Evolutionary conservation across 2,888 invertebrate species (phyloP), one percentile per base, ranked within the genome.

Genomic region (Oscheius onirici): DNA sequence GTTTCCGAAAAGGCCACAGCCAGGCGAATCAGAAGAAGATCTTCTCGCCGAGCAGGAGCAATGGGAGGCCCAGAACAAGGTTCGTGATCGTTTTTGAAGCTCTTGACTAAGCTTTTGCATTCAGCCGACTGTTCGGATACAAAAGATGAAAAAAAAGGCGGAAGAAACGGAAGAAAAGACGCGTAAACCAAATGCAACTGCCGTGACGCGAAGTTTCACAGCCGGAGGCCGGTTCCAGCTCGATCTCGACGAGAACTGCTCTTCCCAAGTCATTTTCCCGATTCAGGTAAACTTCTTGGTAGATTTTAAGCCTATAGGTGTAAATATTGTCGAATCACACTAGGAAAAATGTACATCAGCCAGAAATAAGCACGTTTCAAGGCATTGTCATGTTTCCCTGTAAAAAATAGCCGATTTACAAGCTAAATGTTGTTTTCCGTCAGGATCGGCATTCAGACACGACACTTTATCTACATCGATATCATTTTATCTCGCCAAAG

Each of bases 21-120:
- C 66, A 22, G 71, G 55, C 2, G 82, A 82, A 41, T 71, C 74
- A 8, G 82, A 82, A 55, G 82, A 79, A 2, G 82, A 82, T 61
- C 55, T 82, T 17, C 68, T 76, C 8, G 20, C 58, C 24, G 69
- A 78, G 72, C 80, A 82, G 43, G 69, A 71, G 24, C 71, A 75
- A 34, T 82, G 74, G 73, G 28, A 70, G 17, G 22, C 46, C 10
- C 28, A 66, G 22, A 34, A 49, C 58, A 54, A 49, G 52, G 60
- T 60, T 13, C 44, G 43, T 2, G 11, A 20, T 17, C 54, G n/a
- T 66, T 54, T 52, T 34, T 34, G 34, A 6, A 34, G 8, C 34
- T 34, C 3, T 34, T 34, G 3, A 6, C 8, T 34, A 6, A 34
- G 8, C 8, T 34, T 8, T 34, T 34, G 0, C 0, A 20, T 69